Conservation (phyloP, 1,140 invertebrate genomes). For the Drosophila nigromelanica region DNA sequence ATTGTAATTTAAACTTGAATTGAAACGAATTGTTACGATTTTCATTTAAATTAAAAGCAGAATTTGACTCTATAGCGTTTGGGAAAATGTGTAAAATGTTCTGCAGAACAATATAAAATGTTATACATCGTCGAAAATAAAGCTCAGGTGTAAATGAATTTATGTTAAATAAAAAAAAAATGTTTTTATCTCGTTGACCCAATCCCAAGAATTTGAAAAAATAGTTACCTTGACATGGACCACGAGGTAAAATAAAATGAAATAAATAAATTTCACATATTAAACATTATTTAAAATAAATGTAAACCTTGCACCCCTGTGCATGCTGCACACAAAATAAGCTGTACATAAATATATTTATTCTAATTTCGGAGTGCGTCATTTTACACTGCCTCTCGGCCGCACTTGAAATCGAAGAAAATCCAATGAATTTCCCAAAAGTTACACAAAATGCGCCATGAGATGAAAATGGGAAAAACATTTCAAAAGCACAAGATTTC, state of each 20-base stretch:
- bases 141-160: background rate
- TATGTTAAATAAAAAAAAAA: no score
- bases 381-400: conserved; percentile 8
- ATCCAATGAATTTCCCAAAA: conserved; percentile 36
- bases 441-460: conserved; percentile 9
- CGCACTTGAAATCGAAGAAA: conserved; percentile 45
- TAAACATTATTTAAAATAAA: background rate
- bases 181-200: no score
- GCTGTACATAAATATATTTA: conserved; percentile 24
- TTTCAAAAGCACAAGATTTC: conserved; percentile 58
- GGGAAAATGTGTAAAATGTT: background rate
- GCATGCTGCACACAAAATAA: conserved; percentile 23
- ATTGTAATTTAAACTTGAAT: conserved; percentile 14
- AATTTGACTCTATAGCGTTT: background rate
- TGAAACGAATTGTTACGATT: background rate
- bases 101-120: background rate
- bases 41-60: conserved; percentile 11
- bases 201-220: no score
- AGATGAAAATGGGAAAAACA: conserved; percentile 43
- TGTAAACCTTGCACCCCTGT: conserved; percentile 28
- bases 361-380: conserved; percentile 19
- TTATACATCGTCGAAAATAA: background rate
- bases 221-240: no score
- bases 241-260: no score
- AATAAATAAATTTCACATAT: background rate